Base-by-base conservation (phyloP, 2,797 vertebrate genomes). In the Pangasius larnaudii region DNA sequence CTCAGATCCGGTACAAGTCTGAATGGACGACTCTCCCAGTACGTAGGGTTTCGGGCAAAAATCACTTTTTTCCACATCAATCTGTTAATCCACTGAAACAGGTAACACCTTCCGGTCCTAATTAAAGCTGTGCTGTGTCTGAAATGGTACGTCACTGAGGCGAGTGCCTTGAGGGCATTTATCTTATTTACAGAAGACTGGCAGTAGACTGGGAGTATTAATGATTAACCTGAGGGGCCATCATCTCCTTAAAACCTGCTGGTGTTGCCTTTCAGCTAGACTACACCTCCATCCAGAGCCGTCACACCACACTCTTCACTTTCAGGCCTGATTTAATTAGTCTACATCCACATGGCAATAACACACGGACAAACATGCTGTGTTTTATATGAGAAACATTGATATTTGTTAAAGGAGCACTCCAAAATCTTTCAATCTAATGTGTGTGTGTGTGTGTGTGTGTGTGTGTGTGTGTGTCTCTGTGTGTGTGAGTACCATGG, bases 191-290 rank as follows among this genome's bases (percentile, higher is more conserved):
- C 96, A 96, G 95, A 97, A 94, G 94, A 95, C 90, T 71, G 90
- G 91, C 89, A 93, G 94, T 91, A 92, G 94, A 93, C 95, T 94
- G 89, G 91, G 84, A 87, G 89, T 85, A 93, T 96, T 95, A 98
- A 98, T 98, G 91, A 97, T 97, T 98, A 97, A 98, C 97, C 94
- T 85, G 90, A 85, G 92, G 93, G 92, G 93, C 95, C 92, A 93
- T 93, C 89, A 92, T 92, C 91, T 92, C 89, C 81, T 88, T 91
- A 75, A 89, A 89, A 89, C 89, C 87, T 88, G 84, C 58, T 85
- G 89, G 80, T 86, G 84, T 72, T 74, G 79, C 72, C 84, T 82
- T 88, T 86, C 42, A 86, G 82, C 78, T 84, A 6, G 61, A 36
- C 61, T 77, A 46, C 33, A 87, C 80, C 88, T 71, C 72, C 39